A percentile compares a stretch with the other conserved stretches of the same genome.
These are phyloP conservation scores for Petrocephalus sullivani DNA, from an alignment of 2,797 vertebrate genomes.

Conservation along the genomic window DNA sequence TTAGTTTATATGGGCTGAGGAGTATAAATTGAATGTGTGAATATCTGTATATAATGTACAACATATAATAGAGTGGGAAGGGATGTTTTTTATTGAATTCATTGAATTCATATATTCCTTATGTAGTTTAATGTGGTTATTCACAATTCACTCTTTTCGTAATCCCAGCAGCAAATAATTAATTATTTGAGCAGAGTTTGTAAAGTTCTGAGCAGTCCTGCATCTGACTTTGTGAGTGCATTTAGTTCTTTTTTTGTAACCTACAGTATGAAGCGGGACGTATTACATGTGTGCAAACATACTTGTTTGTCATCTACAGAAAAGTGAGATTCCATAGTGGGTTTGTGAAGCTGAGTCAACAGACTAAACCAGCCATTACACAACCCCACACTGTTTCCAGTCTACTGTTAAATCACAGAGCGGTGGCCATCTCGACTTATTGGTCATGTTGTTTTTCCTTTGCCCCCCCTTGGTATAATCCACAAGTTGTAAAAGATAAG, in stretches of 20 bases:
- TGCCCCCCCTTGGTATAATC: background rate
- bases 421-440: background rate
- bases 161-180: background rate
- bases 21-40: background rate
- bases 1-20: background rate
- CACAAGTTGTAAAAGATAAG: conserved; percentile 4
- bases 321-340: background rate
- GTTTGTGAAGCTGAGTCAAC: background rate
- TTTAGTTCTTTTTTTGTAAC: background rate
- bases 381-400: background rate
- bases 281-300: background rate
- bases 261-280: background rate
- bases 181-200: background rate
- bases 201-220: background rate
- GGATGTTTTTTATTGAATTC: background rate
- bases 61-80: background rate
- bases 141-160: background rate
- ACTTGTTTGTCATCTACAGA: conserved; percentile 3
- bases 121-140: background rate
- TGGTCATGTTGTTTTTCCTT: background rate
- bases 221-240: background rate
- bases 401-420: background rate
- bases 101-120: background rate
- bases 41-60: background rate
- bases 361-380: background rate